Conservation (phyloP, 2,113 vertebrate genomes). For the Heterotilapia buettikoferi region DNA sequence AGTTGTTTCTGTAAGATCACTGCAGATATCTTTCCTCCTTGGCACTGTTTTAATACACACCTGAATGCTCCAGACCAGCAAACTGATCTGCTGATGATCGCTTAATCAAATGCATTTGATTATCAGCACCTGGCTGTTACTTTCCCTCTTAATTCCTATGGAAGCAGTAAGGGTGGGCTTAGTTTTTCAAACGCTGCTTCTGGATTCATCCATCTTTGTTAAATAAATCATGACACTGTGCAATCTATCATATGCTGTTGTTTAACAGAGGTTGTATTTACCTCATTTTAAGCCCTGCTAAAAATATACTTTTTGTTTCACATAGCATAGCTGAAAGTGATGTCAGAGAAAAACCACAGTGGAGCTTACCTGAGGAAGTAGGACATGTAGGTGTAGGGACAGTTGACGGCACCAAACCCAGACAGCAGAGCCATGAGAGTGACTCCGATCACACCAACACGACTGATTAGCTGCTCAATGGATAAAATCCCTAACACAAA, state of each 20-base stretch:
- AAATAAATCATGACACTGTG: neutral
- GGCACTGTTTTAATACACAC: neutral
- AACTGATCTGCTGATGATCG: neutral
- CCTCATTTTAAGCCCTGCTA: neutral
- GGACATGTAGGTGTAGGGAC: conserved; percentile 98
- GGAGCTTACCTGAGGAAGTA: conserved; percentile 89
- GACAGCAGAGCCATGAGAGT: conserved; percentile 97
- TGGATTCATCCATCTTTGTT: neutral
- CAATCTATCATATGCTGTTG: neutral
- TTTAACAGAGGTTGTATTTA: neutral
- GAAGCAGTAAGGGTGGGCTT: neutral
- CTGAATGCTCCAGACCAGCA: neutral
- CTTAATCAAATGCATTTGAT: neutral
- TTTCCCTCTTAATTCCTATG: neutral
- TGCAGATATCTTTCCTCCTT: neutral
- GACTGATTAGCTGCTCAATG: conserved; percentile 97
- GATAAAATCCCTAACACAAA: conserved; percentile 85
- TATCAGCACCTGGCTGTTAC: neutral
- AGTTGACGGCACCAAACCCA: conserved; percentile 98
- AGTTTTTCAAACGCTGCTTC: neutral
- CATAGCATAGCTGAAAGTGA: neutral
- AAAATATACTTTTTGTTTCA: neutral
- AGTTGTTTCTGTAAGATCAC: neutral
- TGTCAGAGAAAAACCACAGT: neutral
- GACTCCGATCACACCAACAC: conserved; percentile 96